Evolutionary conservation across 37 sponge, comb jelly and placozoan genomes (phyloP).

Genomic region (Bolinopsis microptera): DNA sequence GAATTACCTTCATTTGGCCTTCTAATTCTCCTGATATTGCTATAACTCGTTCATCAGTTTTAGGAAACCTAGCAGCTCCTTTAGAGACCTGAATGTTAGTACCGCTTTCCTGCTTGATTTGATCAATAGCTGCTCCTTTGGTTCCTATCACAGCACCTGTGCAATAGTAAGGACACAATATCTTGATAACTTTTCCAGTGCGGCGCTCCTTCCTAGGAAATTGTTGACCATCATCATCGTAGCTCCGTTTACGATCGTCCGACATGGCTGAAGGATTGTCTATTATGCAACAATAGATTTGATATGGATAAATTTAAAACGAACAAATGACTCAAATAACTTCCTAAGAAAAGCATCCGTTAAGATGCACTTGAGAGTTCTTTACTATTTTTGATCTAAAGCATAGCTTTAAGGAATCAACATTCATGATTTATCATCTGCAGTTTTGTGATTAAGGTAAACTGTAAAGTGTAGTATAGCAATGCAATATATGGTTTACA

Average conservation of each 20-base stretch:
- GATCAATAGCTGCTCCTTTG: constrained; percentile 14
- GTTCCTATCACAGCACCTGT: constrained; percentile 42
- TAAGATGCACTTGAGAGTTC: too few relatives aligned
- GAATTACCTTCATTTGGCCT: not conserved
- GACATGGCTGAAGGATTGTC: too few relatives aligned
- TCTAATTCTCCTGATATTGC: constrained; percentile 6
- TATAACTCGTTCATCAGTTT: constrained; percentile 20
- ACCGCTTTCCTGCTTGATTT: not conserved
- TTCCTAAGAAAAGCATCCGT: too few relatives aligned
- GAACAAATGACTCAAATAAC: not conserved
- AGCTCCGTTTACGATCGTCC: constrained; percentile 1
- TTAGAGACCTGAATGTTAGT: constrained; percentile 34
- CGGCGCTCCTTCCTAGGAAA: not conserved
- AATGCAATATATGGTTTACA: too few relatives aligned
- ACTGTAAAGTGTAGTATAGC: too few relatives aligned
- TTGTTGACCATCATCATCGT: not conserved
- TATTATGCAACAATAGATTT: not conserved
- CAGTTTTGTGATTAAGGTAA: too few relatives aligned
- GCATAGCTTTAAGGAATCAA: too few relatives aligned
- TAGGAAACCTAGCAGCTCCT: constrained; percentile 24
- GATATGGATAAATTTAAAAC: not conserved
- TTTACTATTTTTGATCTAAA: too few relatives aligned
- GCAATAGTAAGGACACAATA: constrained; percentile 33
- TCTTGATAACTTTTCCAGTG: constrained; percentile 13
- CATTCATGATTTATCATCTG: too few relatives aligned